Conservation (phyloP, 2,888 invertebrate species). For the Ochlodes sylvanus region DNA sequence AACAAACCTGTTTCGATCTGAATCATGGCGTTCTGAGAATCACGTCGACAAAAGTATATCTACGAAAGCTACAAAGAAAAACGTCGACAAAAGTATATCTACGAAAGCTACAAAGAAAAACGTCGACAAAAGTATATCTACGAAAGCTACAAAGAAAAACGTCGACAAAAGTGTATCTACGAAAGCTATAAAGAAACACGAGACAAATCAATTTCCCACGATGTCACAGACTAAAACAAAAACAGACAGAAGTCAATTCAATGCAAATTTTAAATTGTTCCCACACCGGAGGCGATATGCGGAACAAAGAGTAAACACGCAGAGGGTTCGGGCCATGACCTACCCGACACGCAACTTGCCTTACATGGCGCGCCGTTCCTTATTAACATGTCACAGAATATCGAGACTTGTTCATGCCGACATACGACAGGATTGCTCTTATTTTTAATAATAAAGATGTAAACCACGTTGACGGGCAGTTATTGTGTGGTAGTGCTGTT, state of each 20-base stretch:
- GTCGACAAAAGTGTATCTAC: not conserved
- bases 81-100: not conserved
- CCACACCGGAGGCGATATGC: slow-evolving; percentile 46
- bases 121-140: not conserved
- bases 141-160: not conserved
- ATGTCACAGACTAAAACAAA: slow-evolving; percentile 27
- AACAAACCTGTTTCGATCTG: not conserved
- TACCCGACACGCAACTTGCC: slow-evolving; percentile 34
- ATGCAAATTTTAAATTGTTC: slow-evolving; percentile 41
- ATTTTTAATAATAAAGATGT: slow-evolving; percentile 27
- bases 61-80: not conserved
- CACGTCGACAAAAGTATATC: not conserved
- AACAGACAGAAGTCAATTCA: slow-evolving; percentile 32
- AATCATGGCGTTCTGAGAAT: slow-evolving; percentile 9
- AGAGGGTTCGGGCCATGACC: slow-evolving; percentile 22
- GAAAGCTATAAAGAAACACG: slow-evolving; percentile 9
- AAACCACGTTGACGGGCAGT: slow-evolving; percentile 11
- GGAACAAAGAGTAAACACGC: slow-evolving; percentile 46
- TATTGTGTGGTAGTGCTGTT: slow-evolving; percentile 3
- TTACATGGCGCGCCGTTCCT: slow-evolving; percentile 37
- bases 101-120: not conserved
- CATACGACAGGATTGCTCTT: slow-evolving; percentile 18
- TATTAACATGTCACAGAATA: slow-evolving; percentile 36
- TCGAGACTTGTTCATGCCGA: slow-evolving; percentile 3
- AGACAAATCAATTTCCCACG: slow-evolving; percentile 35